Evolutionary conservation across 1,140 invertebrate genomes (phyloP).

Genomic region (Antheraea mylitta): DNA sequence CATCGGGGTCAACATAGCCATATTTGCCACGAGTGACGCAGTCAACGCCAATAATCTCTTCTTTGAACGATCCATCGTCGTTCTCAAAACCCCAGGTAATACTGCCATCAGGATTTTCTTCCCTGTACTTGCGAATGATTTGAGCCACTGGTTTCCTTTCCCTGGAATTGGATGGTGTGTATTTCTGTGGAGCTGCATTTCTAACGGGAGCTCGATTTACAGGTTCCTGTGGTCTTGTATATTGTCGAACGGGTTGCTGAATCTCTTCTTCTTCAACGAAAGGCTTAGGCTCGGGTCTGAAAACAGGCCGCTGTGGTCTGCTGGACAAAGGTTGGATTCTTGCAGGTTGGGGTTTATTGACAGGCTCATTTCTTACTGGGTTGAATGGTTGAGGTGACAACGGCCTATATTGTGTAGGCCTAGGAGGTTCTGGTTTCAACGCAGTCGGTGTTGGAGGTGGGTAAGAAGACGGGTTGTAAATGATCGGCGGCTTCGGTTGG

Average conservation of each 20-base stretch:
- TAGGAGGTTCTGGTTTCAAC: conserved; percentile 58
- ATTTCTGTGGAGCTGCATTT: conserved; percentile 57
- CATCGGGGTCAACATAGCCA: conserved; percentile 91
- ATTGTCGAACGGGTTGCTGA: conserved; percentile 65
- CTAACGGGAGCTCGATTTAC: conserved; percentile 69
- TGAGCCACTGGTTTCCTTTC: conserved; percentile 86
- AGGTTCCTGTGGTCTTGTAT: conserved; percentile 64
- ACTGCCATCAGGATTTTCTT: conserved; percentile 89
- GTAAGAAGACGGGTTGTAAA: conserved; percentile 57
- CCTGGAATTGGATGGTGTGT: conserved; percentile 51
- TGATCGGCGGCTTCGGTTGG: conserved; percentile 68
- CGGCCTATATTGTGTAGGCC: conserved; percentile 63
- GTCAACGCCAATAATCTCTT: conserved; percentile 89
- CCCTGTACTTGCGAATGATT: conserved; percentile 86
- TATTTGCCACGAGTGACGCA: conserved; percentile 90
- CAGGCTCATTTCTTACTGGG: conserved; percentile 56
- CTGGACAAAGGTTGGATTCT: conserved; percentile 70
- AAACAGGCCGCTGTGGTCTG: conserved; percentile 72
- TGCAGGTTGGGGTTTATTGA: conserved; percentile 57
- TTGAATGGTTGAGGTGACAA: conserved; percentile 57
- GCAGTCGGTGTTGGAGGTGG: conserved; percentile 56
- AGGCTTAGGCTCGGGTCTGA: conserved; percentile 69
- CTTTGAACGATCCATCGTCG: conserved; percentile 89
- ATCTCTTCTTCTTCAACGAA: conserved; percentile 64
- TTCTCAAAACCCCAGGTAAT: conserved; percentile 94